Evolutionary conservation across 2,797 vertebrate genomes (phyloP).

Genomic region (Enteromius unitaeniatus): DNA sequence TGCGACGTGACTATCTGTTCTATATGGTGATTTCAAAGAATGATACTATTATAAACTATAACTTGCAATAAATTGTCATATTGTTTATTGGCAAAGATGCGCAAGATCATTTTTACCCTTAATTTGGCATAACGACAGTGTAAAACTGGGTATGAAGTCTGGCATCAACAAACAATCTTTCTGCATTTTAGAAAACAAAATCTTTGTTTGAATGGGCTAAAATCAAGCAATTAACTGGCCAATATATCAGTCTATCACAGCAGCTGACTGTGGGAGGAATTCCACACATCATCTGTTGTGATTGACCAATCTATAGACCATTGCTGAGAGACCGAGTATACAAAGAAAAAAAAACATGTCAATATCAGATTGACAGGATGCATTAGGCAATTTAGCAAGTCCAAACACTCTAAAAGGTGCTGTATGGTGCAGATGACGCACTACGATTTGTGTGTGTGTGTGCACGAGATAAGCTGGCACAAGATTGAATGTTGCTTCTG

Average conservation of each 20-base stretch:
- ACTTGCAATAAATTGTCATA: neutral
- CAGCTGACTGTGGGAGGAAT: neutral
- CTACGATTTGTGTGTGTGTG: slow-evolving; percentile 10
- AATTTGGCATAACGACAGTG: neutral
- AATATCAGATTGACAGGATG: slow-evolving; percentile 30
- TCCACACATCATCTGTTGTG: slow-evolving; percentile 25
- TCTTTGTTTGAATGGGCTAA: neutral
- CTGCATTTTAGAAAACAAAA: neutral
- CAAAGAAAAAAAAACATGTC: slow-evolving; percentile 29
- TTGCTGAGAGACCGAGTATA: neutral
- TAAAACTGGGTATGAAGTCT: neutral
- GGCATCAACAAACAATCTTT: neutral
- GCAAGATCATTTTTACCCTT: neutral
- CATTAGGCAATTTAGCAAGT: slow-evolving; percentile 36
- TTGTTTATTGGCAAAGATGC: neutral
- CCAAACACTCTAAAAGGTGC: slow-evolving; percentile 28
- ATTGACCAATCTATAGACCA: slow-evolving; percentile 25
- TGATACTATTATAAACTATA: neutral
- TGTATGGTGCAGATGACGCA: slow-evolving; percentile 21
- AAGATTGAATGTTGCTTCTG: slow-evolving; percentile 46
- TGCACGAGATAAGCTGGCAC: slow-evolving; percentile 47
- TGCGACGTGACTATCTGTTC: neutral
- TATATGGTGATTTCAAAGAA: neutral
- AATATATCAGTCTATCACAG: neutral
- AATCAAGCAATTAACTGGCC: neutral